Conservation (phyloP, 2,797 vertebrate genomes). For the Ceyx erithaca region DNA sequence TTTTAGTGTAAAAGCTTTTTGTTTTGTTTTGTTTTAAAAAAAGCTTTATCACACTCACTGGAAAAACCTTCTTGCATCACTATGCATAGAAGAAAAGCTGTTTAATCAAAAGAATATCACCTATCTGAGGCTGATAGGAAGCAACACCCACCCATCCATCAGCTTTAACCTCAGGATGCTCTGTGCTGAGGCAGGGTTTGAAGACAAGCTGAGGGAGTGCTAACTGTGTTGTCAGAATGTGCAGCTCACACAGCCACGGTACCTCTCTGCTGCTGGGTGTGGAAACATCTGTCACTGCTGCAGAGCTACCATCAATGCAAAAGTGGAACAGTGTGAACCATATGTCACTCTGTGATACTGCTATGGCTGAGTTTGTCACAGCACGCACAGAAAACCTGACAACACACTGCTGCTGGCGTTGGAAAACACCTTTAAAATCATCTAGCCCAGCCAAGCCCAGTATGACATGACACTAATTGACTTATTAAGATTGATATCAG, state of each 20-base stretch:
- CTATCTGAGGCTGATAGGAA: background rate
- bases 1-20: background rate
- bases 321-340: background rate
- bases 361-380: background rate
- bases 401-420: too few relatives aligned
- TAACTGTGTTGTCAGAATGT: background rate
- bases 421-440: too few relatives aligned
- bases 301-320: background rate
- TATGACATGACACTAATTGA: fast-evolving
- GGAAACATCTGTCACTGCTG: background rate
- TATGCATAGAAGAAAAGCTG: background rate
- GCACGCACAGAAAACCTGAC: background rate
- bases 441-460: background rate
- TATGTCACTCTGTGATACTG: background rate
- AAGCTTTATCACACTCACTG: background rate
- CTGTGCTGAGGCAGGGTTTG: background rate
- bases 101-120: background rate
- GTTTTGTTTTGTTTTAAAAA: background rate
- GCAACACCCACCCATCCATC: background rate
- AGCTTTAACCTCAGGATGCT: background rate
- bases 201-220: background rate
- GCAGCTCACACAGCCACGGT: background rate
- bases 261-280: background rate
- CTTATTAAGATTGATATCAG: background rate
- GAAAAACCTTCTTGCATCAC: background rate